Base-by-base conservation (phyloP, 2,113 vertebrate species). In the Pao palembangensis region DNA sequence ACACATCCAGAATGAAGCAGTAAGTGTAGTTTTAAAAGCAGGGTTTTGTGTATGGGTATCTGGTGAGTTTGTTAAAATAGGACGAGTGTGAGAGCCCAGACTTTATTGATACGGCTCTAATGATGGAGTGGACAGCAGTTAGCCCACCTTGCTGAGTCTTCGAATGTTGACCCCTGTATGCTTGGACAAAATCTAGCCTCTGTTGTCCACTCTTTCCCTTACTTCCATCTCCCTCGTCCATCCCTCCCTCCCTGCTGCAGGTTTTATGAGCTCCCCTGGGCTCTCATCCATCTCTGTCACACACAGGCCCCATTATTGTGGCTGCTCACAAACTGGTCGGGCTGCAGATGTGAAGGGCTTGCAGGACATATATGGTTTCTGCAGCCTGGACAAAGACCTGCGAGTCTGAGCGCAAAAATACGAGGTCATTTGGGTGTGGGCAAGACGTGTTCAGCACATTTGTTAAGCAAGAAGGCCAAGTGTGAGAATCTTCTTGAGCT, bases 191-290 rank as follows among this genome's bases (percentile, higher is more conserved):
- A 86, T 85, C 69, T 80, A 76, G 78, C 54, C 87, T 85, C 90
- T 88, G 86, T 86, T 89, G 87, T 91, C 88, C 86, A 85, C 83
- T 88, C 75, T 73, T 76, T 83, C 66, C 67, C 69, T 76, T 77
- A 66, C 72, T 69, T 77, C 65, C 61, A 43, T 64, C 71, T 68
- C 69, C 68, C 67, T 73, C 42, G 51, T n/a, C 15, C 44, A 16
- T 47, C 15, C 64, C 47, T 75, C 76, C 75, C 84, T 83, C 80
- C 81, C 79, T 21, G 44, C 83, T 88, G 83, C 85, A 90, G 90
- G 83, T 91, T 91, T 91, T 91, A 91, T 91, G 86, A 91, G 90
- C 78, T 91, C 90, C 90, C 88, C 76, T 91, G 90, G 89, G 88
- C 88, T 90, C 88, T 84, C 85, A 91, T 91, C 90, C 89, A 91